Conservation (phyloP, 1,140 invertebrate species). For the Panonychus citri region DNA sequence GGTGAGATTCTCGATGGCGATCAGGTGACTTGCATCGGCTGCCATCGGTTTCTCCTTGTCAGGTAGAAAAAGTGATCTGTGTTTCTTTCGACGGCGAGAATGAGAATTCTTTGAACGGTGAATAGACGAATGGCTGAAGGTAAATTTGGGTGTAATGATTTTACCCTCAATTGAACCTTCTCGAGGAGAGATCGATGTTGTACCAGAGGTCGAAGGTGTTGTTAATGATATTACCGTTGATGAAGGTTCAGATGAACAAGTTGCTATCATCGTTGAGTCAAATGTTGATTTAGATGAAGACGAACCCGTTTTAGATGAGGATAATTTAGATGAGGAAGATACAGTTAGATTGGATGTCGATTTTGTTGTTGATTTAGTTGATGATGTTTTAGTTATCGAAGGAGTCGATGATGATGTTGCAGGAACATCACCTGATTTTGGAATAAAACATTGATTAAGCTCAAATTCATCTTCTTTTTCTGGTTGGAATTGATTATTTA, state of each 20-base stretch:
- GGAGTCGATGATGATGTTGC: no score
- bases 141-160: not conserved
- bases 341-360: not conserved
- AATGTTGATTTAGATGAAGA: no score
- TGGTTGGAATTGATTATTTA: slow-evolving; percentile 1
- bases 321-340: no score
- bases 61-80: not conserved
- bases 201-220: not conserved
- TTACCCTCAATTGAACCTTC: not conserved
- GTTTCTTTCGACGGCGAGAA: not conserved
- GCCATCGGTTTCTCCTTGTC: slow-evolving; percentile 27
- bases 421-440: not conserved
- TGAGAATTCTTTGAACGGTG: not conserved
- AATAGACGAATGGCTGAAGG: not conserved
- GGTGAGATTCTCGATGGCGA: slow-evolving; percentile 1
- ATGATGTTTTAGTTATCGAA: not conserved
- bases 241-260: not conserved
- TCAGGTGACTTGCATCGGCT: slow-evolving; percentile 18
- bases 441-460: not conserved
- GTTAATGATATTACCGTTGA: not conserved
- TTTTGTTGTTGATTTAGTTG: not conserved
- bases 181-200: not conserved
- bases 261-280: no score
- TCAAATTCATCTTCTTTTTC: slow-evolving; percentile 1
- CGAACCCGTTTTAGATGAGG: no score